These are phyloP conservation scores for Porphyrio hochstetteri DNA, from an alignment of 2,113 vertebrate species.

Conservation along the genomic window DNA sequence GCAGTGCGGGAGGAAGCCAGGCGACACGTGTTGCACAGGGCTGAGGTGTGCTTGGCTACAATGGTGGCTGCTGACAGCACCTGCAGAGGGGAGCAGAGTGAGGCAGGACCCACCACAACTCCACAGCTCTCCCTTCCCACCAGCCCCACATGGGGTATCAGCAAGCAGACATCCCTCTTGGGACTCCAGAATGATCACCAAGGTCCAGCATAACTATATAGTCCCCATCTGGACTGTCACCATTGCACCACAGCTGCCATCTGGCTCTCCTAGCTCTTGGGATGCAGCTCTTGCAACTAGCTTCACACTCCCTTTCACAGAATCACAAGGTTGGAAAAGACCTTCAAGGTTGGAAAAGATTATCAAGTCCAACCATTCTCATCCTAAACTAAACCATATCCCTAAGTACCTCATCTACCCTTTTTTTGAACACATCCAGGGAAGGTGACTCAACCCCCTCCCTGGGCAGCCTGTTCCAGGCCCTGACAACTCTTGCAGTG, in stretches of 20 bases:
- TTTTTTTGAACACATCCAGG: no score
- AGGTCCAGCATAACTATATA: not conserved
- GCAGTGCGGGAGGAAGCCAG: conserved; percentile 91
- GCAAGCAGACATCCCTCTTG: not conserved
- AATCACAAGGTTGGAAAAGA: no score
- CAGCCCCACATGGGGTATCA: not conserved
- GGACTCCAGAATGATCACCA: not conserved
- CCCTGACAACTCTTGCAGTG: no score
- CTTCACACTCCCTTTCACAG: not conserved
- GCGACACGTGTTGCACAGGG: conserved; percentile 95
- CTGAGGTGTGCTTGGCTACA: conserved; percentile 96
- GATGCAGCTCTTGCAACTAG: not conserved
- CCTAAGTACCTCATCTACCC: no score
- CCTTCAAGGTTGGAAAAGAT: no score
- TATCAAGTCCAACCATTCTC: no score
- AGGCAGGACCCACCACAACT: not conserved
- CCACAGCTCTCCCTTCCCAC: not conserved
- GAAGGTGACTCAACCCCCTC: no score
- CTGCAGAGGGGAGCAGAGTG: conserved; percentile 56
- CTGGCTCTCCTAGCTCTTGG: not conserved
- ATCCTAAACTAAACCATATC: no score
- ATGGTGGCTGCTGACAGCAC: conserved; percentile 97
- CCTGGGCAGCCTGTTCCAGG: no score
- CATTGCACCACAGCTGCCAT: not conserved
- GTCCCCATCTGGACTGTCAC: not conserved